Percentiles rank a stretch among this genome's conserved stretches.
Conservation (phyloP, 2,113 vertebrate genomes). For the Anthoscopus minutus region DNA sequence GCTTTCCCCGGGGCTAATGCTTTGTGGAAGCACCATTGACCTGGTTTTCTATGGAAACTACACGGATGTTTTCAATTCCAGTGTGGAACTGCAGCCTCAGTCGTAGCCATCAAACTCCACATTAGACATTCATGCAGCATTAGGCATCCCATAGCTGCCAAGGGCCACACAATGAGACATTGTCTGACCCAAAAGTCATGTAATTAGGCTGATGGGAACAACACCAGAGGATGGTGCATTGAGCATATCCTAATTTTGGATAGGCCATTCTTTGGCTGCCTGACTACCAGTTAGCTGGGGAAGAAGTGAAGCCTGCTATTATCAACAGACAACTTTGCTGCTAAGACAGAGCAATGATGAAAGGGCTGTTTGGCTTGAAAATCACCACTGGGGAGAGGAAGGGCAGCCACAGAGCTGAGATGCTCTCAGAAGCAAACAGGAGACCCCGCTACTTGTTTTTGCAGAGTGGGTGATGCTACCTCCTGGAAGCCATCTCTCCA, state of each 20-base stretch:
- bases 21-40: conserved; percentile 36
- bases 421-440: not conserved
- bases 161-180: conserved; percentile 58
- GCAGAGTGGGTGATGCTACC: not conserved
- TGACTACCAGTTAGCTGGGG: conserved; percentile 29
- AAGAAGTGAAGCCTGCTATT: conserved; percentile 28
- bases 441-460: not conserved
- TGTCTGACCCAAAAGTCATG: conserved; percentile 53
- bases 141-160: not conserved
- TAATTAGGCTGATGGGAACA: conserved; percentile 54
- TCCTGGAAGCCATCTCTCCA: not conserved
- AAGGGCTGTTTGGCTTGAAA: conserved; percentile 3
- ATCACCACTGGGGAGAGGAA: not conserved
- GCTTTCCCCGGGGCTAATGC: not conserved
- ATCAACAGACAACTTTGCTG: not conserved
- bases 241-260: conserved; percentile 43
- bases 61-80: conserved; percentile 50
- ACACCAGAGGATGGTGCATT: not conserved
- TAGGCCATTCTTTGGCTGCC: conserved; percentile 20
- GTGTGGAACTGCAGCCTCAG: not conserved
- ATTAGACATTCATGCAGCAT: conserved; percentile 57
- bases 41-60: conserved; percentile 50
- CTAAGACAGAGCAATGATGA: not conserved
- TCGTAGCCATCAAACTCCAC: conserved; percentile 33
- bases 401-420: not conserved